phyloP scores from a whole-genome alignment of 2,797 vertebrate genomes.

The Myotis pilosus region DNA sequence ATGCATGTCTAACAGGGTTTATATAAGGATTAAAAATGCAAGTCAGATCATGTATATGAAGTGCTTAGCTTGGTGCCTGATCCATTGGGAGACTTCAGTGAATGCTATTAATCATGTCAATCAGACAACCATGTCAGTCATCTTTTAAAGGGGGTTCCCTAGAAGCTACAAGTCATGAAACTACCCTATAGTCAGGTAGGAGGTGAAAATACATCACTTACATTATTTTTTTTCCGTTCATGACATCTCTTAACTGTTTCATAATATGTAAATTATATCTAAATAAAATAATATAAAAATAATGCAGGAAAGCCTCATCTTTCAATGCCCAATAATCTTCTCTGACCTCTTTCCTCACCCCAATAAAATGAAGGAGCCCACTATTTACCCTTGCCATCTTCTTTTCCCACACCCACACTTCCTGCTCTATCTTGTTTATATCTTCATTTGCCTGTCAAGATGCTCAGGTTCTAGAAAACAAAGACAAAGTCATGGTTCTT shows the following conservation, averaged over 20 bases:
- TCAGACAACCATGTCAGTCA: background rate
- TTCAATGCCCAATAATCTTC: background rate
- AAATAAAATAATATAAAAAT: background rate
- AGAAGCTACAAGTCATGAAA: background rate
- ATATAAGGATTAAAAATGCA: background rate
- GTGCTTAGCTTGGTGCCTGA: background rate
- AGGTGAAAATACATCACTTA: background rate
- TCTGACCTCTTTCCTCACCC: background rate
- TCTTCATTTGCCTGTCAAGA: background rate
- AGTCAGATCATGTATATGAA: background rate
- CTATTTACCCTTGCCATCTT: too few species aligned
- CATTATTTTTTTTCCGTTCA: background rate
- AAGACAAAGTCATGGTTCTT: background rate
- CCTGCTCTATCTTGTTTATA: background rate
- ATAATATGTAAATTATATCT: background rate
- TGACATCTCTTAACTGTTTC: background rate
- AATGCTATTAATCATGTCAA: background rate
- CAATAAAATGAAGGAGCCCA: background rate
- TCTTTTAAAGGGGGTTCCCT: background rate
- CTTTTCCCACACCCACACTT: background rate
- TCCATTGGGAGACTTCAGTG: background rate
- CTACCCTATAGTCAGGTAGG: background rate
- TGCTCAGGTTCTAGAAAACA: background rate
- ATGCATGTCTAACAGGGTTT: background rate
- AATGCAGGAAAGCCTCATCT: background rate